Base-by-base conservation (phyloP, 37 sponge, comb jelly and placozoan genomes). In the Halichondria panicea region DNA sequence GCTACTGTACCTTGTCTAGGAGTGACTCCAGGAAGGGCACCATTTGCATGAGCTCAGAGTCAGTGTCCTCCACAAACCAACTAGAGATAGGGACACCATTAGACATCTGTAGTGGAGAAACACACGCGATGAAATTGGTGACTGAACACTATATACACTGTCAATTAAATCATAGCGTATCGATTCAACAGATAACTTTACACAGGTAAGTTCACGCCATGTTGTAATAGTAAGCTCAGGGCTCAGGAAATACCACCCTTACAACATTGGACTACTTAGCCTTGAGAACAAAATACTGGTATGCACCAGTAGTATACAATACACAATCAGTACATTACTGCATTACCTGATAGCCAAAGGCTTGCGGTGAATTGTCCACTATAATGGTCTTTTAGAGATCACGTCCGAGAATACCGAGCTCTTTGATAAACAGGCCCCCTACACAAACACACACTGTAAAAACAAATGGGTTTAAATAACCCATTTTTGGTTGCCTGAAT, bases 81-180 rank as follows among this genome's bases (percentile, higher is more conserved):
- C 91, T 85, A 64, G 77, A 86, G 41, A 98, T 98, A 1, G 99
- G 99, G 34, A 98, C 90, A 2, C 99, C 99, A 82, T 98, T 98
- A 24, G 88, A 90, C 66, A 98, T 50, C 91, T 93, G 55, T 33
- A 81, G 42, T 37, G 43, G 66, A 45, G 59, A n/a, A n/a, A n/a
- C n/a, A n/a, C n/a, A n/a, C n/a, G n/a, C n/a, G 11, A 15, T 48
- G 15, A 48, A 48, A 48, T 15, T 48, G 15, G 11, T 15, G 13
- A 48, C 52, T 48, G 52, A 11, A 18, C 15, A 15, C 52, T n/a
- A n/a, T n/a, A n/a, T n/a, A n/a, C n/a, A n/a, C n/a, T n/a, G n/a
- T n/a, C n/a, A n/a, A n/a, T n/a, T n/a, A n/a, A n/a, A n/a, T n/a
- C n/a, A n/a, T n/a, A n/a, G n/a, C n/a, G n/a, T n/a, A n/a, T n/a